Base-by-base conservation (phyloP, 1,140 invertebrate genomes). In the Arctopsyche grandis region DNA sequence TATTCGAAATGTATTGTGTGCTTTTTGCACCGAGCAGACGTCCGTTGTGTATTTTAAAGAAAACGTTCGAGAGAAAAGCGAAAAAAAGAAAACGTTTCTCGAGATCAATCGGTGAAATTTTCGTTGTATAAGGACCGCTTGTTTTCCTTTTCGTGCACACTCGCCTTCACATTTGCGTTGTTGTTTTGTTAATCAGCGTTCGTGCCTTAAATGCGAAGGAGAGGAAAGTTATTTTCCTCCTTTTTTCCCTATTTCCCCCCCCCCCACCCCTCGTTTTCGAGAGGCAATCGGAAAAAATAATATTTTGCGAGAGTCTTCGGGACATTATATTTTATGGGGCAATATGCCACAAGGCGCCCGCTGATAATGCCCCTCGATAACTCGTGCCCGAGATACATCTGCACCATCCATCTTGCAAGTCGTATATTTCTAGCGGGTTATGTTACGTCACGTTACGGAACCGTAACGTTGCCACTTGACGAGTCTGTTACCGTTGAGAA, bases 261-360 rank as follows among this genome's bases (percentile, higher is more conserved):
- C 48, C 16, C 12, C 48, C 3, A 14, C 12, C 12, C 56, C 19
- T 60, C 69, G 63, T 66, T 21, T 44, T 16, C n/a, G 69, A 10
- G n/a, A 38, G 71, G 74, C 21, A 76, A 52, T 52, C 46, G 56
- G 52, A 76, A 76, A 76, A 76, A 76, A 76, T 76, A 76, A 76
- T 76, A 76, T 76, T 76, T 76, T 58, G 26, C 12, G 19, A 63
- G 52, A 76, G 74, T 76, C 24, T 63, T 76, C 52, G 24, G 48
- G 74, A 76, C 74, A 76, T 76, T 76, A 76, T 76, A 76, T 76
- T 76, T 76, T 76, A 76, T 76, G 74, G 56, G 58, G 74, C 74
- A 76, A 76, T 76, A 76, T 76, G 74, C 74, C 74, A 76, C 74
- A 60, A 76, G 74, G 73, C 73, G 74, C 74, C 74, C 74, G 21